phyloP scores from a whole-genome alignment of 92 coral and sea anemone species.

The Pocillopora grandis region DNA sequence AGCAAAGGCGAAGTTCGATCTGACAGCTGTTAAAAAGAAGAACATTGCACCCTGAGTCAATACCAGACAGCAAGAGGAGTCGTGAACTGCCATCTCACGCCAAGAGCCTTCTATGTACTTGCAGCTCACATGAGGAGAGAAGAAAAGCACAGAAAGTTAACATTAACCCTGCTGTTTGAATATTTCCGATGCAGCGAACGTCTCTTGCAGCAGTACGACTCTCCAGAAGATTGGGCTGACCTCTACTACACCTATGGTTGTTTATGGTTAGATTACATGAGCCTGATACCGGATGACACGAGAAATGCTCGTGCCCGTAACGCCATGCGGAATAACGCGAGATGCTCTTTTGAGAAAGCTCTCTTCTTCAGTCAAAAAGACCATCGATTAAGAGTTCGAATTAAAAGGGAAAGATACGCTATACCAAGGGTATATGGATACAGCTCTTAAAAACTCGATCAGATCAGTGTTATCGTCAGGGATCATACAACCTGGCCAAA shows the following conservation, averaged over 20 bases:
- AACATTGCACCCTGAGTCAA: neutral
- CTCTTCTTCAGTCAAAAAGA: neutral
- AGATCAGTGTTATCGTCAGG: conserved; percentile 35
- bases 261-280: conserved; percentile 1
- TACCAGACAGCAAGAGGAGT: neutral
- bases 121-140: too few relatives aligned
- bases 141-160: too few relatives aligned
- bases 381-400: conserved; percentile 2
- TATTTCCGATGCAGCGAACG: neutral
- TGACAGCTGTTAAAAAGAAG: neutral
- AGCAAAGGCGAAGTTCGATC: neutral
- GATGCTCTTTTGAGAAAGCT: conserved; percentile 3
- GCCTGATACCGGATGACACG: neutral
- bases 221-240: neutral
- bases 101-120: too few relatives aligned
- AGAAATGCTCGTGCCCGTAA: conserved; percentile 7
- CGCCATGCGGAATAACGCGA: neutral
- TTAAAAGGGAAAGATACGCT: neutral
- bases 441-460: conserved; percentile 40
- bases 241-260: conserved; percentile 27
- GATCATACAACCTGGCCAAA: conserved; percentile 9
- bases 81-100: neutral
- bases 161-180: too few relatives aligned
- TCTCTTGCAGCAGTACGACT: conserved; percentile 4
- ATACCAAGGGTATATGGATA: conserved; percentile 1